Conservation (phyloP, 2,113 vertebrate species). For the Eulemur rufifrons region DNA sequence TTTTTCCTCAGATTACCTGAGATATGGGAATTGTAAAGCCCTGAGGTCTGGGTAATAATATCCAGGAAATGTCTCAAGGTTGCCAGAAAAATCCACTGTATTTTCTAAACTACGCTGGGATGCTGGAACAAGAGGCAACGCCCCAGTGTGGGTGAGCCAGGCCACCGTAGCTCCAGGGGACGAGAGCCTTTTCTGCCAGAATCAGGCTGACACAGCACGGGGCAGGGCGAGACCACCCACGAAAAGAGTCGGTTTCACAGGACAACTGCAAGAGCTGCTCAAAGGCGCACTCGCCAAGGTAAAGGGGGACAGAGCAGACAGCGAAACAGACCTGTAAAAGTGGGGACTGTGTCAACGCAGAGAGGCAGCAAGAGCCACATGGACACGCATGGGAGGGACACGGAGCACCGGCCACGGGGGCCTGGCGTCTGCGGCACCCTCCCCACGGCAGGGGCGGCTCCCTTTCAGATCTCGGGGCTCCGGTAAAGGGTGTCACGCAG, state of each 20-base stretch:
- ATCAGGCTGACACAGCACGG: background rate
- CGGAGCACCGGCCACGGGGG: background rate
- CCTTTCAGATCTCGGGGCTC: background rate
- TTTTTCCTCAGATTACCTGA: background rate
- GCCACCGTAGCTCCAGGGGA: background rate
- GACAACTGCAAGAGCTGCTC: background rate
- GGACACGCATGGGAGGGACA: background rate
- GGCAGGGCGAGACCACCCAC: background rate
- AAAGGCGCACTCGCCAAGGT: background rate
- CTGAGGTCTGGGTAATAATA: background rate
- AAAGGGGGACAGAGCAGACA: background rate
- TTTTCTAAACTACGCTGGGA: background rate
- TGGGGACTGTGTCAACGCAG: background rate
- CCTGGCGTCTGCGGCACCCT: background rate
- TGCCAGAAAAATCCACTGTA: background rate
- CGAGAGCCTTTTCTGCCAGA: background rate
- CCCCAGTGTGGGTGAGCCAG: background rate
- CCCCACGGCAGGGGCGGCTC: constrained; percentile 7
- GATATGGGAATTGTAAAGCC: background rate
- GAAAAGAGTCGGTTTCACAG: background rate
- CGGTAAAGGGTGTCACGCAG: accelerated
- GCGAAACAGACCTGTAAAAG: background rate
- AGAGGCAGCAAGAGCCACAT: background rate
- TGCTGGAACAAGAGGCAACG: background rate
- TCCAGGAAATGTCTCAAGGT: background rate